A percentile compares a stretch with the other conserved stretches of the same genome.
Conservation (phyloP, 2,888 invertebrate species). For the Oxyscelio sp. region DNA sequence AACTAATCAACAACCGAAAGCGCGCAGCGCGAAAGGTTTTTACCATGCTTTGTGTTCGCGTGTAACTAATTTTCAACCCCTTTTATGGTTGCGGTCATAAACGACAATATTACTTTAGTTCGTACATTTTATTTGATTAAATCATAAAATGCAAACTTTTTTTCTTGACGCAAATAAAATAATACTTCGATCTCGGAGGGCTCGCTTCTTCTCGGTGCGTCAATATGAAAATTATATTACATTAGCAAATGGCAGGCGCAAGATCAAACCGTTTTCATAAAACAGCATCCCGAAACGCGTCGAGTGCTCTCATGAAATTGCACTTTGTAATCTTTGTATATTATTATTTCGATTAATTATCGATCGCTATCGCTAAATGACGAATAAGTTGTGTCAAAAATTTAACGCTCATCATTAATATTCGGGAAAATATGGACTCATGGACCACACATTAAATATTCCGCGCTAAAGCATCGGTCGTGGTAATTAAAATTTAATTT, state of each 20-base stretch:
- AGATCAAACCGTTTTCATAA: constrained; percentile 25
- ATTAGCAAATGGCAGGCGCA: constrained; percentile 19
- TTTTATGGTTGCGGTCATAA: constrained; percentile 52
- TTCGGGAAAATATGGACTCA: background rate
- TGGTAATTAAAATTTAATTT: constrained; percentile 60
- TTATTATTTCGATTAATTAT: background rate
- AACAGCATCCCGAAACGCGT: background rate
- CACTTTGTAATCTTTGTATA: constrained; percentile 1
- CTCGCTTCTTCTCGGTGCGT: background rate
- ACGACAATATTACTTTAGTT: constrained; percentile 42
- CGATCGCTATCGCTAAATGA: background rate
- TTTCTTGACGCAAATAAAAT: constrained; percentile 41
- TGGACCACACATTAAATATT: constrained; percentile 26
- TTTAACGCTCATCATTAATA: too few relatives aligned
- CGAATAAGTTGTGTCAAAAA: background rate
- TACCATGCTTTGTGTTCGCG: constrained; percentile 14
- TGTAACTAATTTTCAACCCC: constrained; percentile 46
- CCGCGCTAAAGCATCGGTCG: constrained; percentile 20
- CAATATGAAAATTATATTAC: constrained; percentile 33
- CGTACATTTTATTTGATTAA: constrained; percentile 57
- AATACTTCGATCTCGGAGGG: constrained; percentile 26
- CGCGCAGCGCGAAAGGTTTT: constrained; percentile 12
- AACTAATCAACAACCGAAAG: constrained; percentile 40
- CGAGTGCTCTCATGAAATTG: background rate
- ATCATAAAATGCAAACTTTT: constrained; percentile 51